These are phyloP conservation scores for Anagyrus pseudococci DNA, from an alignment of 2,888 invertebrate species.

Conservation along the genomic window DNA sequence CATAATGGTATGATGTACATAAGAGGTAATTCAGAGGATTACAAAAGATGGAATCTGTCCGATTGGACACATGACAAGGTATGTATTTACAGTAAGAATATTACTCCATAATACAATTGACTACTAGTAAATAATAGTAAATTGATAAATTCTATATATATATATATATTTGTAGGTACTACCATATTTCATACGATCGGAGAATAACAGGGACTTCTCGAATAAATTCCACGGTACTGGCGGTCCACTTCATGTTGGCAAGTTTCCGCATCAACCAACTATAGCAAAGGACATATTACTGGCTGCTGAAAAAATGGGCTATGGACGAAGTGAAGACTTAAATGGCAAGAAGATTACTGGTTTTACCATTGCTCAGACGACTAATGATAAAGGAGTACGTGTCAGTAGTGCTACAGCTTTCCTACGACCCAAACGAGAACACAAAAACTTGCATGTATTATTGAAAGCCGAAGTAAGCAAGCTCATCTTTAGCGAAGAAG, in stretches of 20 bases:
- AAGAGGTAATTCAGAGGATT: constrained; percentile 67
- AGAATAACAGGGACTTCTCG: constrained; percentile 58
- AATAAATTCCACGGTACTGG: constrained; percentile 39
- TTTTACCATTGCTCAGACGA: constrained; percentile 59
- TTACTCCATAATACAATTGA: too few species aligned
- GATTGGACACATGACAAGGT: constrained; percentile 68
- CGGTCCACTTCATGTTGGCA: constrained; percentile 51
- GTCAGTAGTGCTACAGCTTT: constrained; percentile 63
- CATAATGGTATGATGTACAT: constrained; percentile 71
- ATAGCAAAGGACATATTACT: constrained; percentile 48
- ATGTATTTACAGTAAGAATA: too few species aligned
- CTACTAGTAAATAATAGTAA: too few species aligned
- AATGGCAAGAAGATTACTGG: constrained; percentile 55
- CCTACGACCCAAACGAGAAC: constrained; percentile 53
- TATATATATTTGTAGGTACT: too few species aligned
- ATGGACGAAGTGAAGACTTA: constrained; percentile 48
- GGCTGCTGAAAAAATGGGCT: constrained; percentile 56
- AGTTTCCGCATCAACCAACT: constrained; percentile 52
- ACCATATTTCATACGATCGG: constrained; percentile 64
- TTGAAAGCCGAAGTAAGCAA: constrained; percentile 63
- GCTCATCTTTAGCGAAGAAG: constrained; percentile 47
- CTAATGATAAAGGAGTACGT: constrained; percentile 60
- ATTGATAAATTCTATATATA: too few species aligned
- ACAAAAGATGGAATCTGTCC: constrained; percentile 66
- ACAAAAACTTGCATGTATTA: constrained; percentile 62